Evolutionary conservation across 2,888 invertebrate genomes (phyloP), one percentile per base, ranked within the genome.

Genomic region (Malacosoma neustria): DNA sequence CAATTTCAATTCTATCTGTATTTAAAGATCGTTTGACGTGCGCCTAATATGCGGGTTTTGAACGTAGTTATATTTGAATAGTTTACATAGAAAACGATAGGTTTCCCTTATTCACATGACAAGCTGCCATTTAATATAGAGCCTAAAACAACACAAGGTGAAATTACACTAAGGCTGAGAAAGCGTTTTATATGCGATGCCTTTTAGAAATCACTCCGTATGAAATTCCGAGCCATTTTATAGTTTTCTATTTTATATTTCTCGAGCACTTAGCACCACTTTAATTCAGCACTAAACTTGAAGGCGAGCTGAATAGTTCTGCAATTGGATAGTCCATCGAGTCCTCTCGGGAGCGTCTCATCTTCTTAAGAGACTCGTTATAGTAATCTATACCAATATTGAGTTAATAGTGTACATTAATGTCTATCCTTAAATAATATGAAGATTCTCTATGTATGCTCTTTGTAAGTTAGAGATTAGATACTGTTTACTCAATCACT

Each of bases 181-280:
- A 22, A 9, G 22, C 22, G 22, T 22, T 5, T 22, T 22, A 22
- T 7, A 22, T 22, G 22, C 9, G 22, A 22, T 9, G 22, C 9
- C 22, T 22, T 22, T 22, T 22, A 7, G 5, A 22, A 22, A 22
- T 22, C 22, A 22, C 22, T 22, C 22, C 6, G 13, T 36, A 13
- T 30, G 36, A 36, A 30, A 32, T 33, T 30, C 11, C 30, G 29
- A 33, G 35, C 15, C 15, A 14, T 52, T 54, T 49, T 41, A 46
- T 41, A 43, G 48, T 52, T 54, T 48, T 48, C 38, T 41, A 43
- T 48, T 48, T 54, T 51, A 48, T 51, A 51, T 56, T 57, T 51
- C 45, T 48, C 40, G 43, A 46, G 43, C 41, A 41, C 42, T 53
- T 49, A 43, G 39, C 37, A 33, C 40, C 22, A 54, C 48, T 51